These are phyloP conservation scores for Caranx melampygus DNA, from an alignment of 2,113 vertebrate species.

Conservation along the genomic window DNA sequence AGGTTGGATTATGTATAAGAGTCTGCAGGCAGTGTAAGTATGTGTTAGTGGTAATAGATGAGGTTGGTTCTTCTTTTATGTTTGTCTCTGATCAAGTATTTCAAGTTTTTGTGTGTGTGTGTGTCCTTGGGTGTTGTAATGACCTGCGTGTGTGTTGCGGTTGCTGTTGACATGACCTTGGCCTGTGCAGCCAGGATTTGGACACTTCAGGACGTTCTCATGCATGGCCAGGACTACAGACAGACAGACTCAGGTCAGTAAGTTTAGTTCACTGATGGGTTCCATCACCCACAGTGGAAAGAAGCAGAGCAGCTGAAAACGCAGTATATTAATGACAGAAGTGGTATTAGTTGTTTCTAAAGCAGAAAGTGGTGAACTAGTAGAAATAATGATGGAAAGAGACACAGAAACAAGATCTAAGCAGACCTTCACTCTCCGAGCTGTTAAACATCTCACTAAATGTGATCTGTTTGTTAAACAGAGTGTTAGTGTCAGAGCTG, in stretches of 20 bases:
- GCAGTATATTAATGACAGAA: background rate
- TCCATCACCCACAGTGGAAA: background rate
- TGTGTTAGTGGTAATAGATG: conserved; percentile 51
- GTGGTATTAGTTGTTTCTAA: background rate
- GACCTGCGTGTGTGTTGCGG: conserved; percentile 99
- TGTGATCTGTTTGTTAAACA: background rate
- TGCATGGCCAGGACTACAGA: conserved; percentile 97
- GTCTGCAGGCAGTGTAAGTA: conserved; percentile 12
- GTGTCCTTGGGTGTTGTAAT: conserved; percentile 12
- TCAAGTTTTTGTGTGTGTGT: background rate
- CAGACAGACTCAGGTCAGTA: conserved; percentile 56
- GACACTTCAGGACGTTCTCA: conserved; percentile 98
- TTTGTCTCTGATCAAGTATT: background rate
- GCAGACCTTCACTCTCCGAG: background rate
- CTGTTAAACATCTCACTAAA: background rate
- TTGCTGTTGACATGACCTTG: conserved; percentile 99
- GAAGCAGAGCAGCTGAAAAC: background rate
- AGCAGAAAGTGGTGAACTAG: background rate
- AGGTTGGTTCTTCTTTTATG: background rate
- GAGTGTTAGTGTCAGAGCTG: background rate
- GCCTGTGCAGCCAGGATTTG: conserved; percentile 97
- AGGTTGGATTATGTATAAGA: background rate
- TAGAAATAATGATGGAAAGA: background rate
- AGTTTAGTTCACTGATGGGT: conserved; percentile 22
- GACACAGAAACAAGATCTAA: background rate